Percentiles rank a stretch among this genome's conserved stretches.
Conservation (phyloP, 2,797 vertebrate genomes). For the Notoglanidium macrostoma region DNA sequence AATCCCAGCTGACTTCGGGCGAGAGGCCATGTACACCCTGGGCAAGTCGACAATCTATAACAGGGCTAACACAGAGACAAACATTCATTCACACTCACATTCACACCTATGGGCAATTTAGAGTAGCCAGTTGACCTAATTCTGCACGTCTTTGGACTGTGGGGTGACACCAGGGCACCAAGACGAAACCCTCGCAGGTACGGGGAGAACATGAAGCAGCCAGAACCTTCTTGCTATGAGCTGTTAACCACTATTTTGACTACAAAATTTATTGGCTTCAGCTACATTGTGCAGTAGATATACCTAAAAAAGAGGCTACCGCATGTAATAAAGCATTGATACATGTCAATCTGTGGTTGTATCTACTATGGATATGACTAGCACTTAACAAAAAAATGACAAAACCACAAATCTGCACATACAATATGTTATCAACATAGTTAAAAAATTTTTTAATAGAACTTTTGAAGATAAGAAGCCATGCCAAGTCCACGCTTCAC, state of each 20-base stretch:
- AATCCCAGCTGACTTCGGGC: too few relatives aligned
- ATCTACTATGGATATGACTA: not conserved
- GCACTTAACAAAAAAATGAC: not conserved
- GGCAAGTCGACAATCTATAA: too few relatives aligned
- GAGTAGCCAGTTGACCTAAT: too few relatives aligned
- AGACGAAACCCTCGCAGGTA: too few relatives aligned
- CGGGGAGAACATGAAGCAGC: too few relatives aligned
- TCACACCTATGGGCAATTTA: too few relatives aligned
- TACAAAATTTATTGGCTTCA: not conserved
- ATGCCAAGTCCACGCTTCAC: not conserved
- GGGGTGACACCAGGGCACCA: too few relatives aligned
- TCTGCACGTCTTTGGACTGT: too few relatives aligned
- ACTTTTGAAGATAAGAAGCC: not conserved
- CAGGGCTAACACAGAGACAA: too few relatives aligned
- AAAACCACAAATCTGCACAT: not conserved
- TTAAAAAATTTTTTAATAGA: not conserved
- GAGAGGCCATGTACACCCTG: too few relatives aligned
- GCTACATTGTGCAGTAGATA: not conserved
- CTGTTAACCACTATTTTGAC: not conserved
- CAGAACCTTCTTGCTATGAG: too few relatives aligned
- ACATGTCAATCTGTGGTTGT: not conserved
- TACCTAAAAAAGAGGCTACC: not conserved
- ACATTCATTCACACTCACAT: too few relatives aligned
- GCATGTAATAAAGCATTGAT: not conserved
- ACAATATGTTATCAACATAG: not conserved